phyloP scores from a whole-genome alignment of 2,113 vertebrate genomes.

The Microcebus ravelobensis region DNA sequence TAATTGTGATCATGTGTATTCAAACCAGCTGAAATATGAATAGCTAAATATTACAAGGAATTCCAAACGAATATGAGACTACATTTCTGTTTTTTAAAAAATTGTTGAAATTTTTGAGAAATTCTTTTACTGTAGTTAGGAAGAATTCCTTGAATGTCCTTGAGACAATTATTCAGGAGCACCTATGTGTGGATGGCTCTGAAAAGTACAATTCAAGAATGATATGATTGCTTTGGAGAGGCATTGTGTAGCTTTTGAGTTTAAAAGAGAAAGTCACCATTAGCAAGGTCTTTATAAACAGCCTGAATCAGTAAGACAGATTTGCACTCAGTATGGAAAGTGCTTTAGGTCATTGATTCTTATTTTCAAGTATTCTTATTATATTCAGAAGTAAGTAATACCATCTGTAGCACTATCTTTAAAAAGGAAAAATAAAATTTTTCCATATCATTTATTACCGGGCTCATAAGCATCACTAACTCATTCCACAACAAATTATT shows the following conservation, averaged over 20 bases:
- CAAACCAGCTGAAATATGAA: not conserved
- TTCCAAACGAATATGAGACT: not conserved
- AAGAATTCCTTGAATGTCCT: not conserved
- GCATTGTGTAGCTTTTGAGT: not conserved
- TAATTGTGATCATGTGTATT: not conserved
- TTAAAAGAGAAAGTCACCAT: not conserved
- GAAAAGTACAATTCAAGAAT: not conserved
- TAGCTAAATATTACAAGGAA: not conserved
- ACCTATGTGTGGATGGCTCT: not conserved
- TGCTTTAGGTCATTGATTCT: not conserved
- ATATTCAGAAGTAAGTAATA: not conserved
- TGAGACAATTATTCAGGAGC: not conserved
- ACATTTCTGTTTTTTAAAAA: not conserved
- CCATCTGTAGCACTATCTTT: not conserved
- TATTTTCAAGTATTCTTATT: not conserved
- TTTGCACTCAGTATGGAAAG: conserved; percentile 15
- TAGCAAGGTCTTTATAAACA: not conserved
- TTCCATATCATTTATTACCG: not conserved
- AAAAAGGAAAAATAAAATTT: not conserved
- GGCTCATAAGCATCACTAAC: not conserved
- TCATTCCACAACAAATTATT: not conserved
- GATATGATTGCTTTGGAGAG: not conserved
- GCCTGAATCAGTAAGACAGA: not conserved
- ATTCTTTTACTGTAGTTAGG: not conserved
- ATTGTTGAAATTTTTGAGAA: not conserved